These are phyloP conservation scores for Scleropages formosus DNA, from an alignment of 2,797 vertebrate genomes.

Conservation along the genomic window DNA sequence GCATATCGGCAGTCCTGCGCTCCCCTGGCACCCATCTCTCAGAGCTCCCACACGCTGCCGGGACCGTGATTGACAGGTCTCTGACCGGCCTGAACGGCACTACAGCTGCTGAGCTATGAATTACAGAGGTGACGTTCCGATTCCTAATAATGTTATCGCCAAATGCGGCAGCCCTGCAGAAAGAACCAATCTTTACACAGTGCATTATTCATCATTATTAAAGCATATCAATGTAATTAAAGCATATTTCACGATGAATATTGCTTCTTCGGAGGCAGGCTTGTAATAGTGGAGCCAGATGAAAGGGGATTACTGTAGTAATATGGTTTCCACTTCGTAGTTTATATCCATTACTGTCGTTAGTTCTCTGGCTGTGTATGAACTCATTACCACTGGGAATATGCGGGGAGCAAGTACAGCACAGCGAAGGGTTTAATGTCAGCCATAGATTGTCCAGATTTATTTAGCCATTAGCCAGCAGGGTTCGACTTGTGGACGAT, in stretches of 20 bases:
- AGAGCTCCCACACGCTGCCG: not conserved
- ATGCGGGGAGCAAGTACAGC: no score
- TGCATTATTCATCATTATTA: not conserved
- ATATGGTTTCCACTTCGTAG: no score
- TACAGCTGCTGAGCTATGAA: not conserved
- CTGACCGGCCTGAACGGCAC: not conserved
- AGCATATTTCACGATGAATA: not conserved
- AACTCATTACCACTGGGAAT: no score
- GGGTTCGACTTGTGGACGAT: no score
- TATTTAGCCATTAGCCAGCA: no score
- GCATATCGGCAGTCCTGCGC: not conserved
- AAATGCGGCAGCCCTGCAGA: not conserved
- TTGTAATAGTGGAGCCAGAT: not conserved
- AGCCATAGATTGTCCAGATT: no score
- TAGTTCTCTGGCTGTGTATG: no score
- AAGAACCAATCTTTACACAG: not conserved
- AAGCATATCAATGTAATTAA: not conserved
- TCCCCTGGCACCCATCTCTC: not conserved
- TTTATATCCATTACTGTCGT: no score
- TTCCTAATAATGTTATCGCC: not conserved
- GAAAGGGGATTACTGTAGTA: no score
- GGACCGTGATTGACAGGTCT: not conserved
- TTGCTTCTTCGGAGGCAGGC: not conserved
- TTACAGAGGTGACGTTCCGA: not conserved
- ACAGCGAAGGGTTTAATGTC: no score